Conservation (phyloP, 2,113 vertebrate genomes). For the Bungarus multicinctus region DNA sequence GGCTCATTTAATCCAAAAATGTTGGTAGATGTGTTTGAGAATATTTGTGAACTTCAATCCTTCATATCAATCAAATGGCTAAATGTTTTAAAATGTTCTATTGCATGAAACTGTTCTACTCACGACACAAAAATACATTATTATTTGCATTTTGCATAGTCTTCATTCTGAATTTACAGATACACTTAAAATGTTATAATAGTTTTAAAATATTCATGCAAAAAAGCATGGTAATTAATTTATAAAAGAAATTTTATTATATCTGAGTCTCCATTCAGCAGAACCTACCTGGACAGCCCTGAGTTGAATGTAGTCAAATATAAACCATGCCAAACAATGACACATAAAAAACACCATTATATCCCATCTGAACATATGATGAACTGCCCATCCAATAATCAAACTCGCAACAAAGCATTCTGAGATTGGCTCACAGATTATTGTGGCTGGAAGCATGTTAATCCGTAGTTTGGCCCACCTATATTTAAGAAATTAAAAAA, state of each 20-base stretch:
- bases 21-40: background rate
- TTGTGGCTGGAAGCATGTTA: slow-evolving; percentile 95
- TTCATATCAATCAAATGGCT: background rate
- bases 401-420: slow-evolving; percentile 98
- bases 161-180: background rate
- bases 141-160: background rate
- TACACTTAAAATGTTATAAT: background rate
- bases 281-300: slow-evolving; percentile 89
- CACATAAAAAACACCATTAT: slow-evolving; percentile 99
- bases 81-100: background rate
- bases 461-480: slow-evolving; percentile 97
- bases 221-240: background rate
- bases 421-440: slow-evolving; percentile 91
- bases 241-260: background rate
- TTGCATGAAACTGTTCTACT: background rate
- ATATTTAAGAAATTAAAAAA: slow-evolving; percentile 34
- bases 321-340: slow-evolving; percentile 97
- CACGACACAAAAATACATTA: background rate
- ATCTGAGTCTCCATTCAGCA: slow-evolving; percentile 1
- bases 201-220: background rate
- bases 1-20: background rate
- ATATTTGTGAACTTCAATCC: background rate
- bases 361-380: slow-evolving; percentile 93
- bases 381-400: slow-evolving; percentile 95
- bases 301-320: slow-evolving; percentile 96